Conservation (phyloP, 1,140 invertebrate species). For the Drosophila aff. region DNA sequence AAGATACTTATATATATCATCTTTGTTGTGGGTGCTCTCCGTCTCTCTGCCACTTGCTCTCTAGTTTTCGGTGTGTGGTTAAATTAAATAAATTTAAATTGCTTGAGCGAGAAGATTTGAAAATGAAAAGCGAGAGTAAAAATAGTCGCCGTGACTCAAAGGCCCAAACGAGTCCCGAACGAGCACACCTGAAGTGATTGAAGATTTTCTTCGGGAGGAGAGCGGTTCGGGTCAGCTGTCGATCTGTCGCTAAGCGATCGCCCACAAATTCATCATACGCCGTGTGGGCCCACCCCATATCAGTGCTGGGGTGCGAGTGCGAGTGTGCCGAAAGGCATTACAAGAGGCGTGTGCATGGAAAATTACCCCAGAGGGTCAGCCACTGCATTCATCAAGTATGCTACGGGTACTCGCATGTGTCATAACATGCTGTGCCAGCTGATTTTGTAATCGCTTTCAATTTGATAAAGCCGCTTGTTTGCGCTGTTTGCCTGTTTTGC, state of each 20-base stretch:
- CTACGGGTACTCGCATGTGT: conserved; percentile 15
- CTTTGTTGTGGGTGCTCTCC: conserved; percentile 44
- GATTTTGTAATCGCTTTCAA: conserved; percentile 50
- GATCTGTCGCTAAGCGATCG: conserved; percentile 23
- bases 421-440: conserved; percentile 46
- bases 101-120: conserved; percentile 56
- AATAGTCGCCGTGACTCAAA: conserved; percentile 77
- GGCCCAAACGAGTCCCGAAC: conserved; percentile 21
- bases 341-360: conserved; percentile 50
- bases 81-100: conserved; percentile 65
- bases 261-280: conserved; percentile 43
- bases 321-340: conserved; percentile 17
- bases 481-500: background rate
- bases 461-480: conserved; percentile 36
- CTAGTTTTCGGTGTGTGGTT: conserved; percentile 25
- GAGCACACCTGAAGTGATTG: conserved; percentile 64
- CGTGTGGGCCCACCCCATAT: background rate
- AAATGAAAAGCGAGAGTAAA: conserved; percentile 78
- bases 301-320: background rate
- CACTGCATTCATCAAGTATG: conserved; percentile 30
- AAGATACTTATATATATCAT: conserved; percentile 17
- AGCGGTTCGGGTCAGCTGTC: conserved; percentile 46
- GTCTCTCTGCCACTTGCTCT: background rate
- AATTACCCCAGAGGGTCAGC: conserved; percentile 46
- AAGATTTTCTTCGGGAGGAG: conserved; percentile 1